Conservation (phyloP, 1,140 invertebrate genomes). For the Panagrolaimus sp. region DNA sequence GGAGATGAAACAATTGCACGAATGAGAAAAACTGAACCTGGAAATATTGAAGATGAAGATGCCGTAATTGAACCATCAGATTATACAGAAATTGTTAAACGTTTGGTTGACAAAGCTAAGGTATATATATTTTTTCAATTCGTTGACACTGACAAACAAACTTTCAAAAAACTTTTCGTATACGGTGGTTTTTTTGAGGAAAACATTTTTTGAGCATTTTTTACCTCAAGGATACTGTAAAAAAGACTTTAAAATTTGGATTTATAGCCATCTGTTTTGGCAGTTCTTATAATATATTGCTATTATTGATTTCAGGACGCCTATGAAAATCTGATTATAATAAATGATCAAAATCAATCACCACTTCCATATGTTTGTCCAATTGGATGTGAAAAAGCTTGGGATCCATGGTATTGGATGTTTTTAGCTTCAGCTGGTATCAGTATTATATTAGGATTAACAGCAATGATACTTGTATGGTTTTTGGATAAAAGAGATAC, state of each 20-base stretch:
- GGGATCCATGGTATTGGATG: conserved; percentile 8
- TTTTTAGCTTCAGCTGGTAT: not conserved
- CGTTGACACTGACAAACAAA: too few species aligned
- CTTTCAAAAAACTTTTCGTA: too few species aligned
- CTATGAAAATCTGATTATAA: not conserved
- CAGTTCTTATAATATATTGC: too few species aligned
- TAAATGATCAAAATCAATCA: not conserved
- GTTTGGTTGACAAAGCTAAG: too few species aligned
- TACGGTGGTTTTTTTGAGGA: too few species aligned
- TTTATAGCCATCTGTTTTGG: too few species aligned
- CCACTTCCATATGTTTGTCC: not conserved
- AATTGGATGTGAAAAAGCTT: not conserved
- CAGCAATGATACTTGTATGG: conserved; percentile 4
- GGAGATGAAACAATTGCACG: not conserved
- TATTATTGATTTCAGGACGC: not conserved
- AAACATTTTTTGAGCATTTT: too few species aligned
- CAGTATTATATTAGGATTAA: not conserved
- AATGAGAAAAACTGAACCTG: not conserved
- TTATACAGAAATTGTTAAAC: too few species aligned
- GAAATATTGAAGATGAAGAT: conserved; percentile 8
- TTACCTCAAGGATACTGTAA: too few species aligned
- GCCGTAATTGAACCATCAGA: not conserved
- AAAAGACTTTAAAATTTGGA: too few species aligned
- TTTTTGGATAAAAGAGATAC: not conserved
- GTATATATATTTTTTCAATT: too few species aligned